phyloP scores from a whole-genome alignment of 1,140 invertebrate species.

The Meloidogyne chitwoodi region DNA sequence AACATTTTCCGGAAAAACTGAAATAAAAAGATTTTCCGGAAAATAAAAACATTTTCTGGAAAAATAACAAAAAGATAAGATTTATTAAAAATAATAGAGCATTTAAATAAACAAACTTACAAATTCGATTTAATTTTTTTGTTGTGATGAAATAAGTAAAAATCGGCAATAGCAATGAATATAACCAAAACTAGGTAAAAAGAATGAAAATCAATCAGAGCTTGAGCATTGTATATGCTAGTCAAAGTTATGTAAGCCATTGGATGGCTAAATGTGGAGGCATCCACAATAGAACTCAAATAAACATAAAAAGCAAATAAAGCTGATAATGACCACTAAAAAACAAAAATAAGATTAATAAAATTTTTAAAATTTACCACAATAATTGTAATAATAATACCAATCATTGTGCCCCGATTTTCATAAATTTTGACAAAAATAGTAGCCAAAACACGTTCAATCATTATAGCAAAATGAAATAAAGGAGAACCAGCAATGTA shows the following conservation, averaged over 20 bases:
- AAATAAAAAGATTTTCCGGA: too few relatives aligned
- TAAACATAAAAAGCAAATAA: conserved; percentile 8
- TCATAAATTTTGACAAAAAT: conserved; percentile 18
- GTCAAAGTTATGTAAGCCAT: conserved; percentile 15
- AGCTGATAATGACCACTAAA: background rate
- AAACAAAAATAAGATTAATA: background rate
- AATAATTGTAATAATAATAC: background rate
- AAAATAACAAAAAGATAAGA: too few relatives aligned
- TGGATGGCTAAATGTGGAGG: background rate
- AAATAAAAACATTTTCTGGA: too few relatives aligned
- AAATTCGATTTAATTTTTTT: conserved; percentile 6
- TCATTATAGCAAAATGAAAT: conserved; percentile 14
- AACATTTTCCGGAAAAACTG: background rate
- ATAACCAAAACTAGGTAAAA: conserved; percentile 8
- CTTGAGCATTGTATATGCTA: conserved; percentile 6
- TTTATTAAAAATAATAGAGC: too few relatives aligned
- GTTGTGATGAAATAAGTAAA: conserved; percentile 2
- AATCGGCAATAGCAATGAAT: conserved; percentile 15
- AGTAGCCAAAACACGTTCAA: conserved; percentile 4
- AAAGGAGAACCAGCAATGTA: conserved; percentile 12
- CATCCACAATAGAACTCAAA: conserved; percentile 9
- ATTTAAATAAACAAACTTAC: background rate
- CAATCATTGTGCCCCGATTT: conserved; percentile 1
- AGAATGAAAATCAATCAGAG: background rate
- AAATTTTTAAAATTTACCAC: background rate